These are phyloP conservation scores for Galago senegalensis DNA, from an alignment of 2,797 vertebrate genomes.

Conservation along the genomic window DNA sequence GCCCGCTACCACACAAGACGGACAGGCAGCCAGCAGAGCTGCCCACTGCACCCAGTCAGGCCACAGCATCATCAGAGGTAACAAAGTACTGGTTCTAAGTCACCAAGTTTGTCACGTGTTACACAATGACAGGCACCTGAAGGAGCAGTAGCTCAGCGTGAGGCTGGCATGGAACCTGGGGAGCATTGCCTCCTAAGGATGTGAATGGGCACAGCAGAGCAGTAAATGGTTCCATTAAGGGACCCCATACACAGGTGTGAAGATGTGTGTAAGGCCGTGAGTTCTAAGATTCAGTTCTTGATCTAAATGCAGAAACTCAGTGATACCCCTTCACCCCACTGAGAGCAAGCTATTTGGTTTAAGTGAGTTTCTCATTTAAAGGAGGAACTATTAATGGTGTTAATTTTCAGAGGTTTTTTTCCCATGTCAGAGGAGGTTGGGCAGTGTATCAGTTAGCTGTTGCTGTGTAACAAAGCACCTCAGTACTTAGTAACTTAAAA, in stretches of 20 bases:
- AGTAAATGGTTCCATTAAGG: neutral
- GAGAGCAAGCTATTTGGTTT: neutral
- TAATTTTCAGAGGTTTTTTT: neutral
- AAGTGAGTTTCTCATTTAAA: neutral
- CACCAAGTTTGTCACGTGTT: neutral
- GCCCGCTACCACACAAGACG: fast-evolving
- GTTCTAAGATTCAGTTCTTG: neutral
- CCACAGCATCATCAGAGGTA: neutral
- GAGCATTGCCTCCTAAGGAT: neutral
- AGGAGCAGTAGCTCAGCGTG: neutral
- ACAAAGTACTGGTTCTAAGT: neutral
- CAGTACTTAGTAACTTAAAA: neutral
- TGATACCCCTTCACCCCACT: no score
- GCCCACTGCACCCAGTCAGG: neutral
- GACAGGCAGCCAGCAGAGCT: neutral
- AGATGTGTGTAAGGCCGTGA: fast-evolving
- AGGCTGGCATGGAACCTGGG: fast-evolving
- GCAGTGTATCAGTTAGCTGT: neutral
- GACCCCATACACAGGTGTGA: neutral
- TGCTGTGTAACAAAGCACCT: neutral
- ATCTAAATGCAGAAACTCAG: neutral
- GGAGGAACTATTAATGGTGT: neutral
- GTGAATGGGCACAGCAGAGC: neutral
- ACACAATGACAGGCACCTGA: neutral
- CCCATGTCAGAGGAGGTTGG: neutral